Conservation (phyloP, 2,888 invertebrate genomes). For the Drosophila sordidula region DNA sequence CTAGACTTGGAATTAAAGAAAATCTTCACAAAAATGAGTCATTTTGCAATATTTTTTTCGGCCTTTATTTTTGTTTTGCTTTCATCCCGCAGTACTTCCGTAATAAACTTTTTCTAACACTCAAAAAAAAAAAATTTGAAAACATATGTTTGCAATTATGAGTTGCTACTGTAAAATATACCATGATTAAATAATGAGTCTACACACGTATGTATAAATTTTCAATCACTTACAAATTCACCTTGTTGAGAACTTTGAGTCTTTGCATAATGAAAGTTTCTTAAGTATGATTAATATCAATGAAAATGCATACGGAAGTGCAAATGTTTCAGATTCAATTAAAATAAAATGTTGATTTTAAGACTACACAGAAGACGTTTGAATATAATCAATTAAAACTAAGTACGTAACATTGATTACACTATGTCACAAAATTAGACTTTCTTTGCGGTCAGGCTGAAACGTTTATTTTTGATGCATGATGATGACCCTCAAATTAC, state of each 20-base stretch:
- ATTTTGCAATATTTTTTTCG: too few relatives aligned
- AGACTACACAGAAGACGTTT: conserved; percentile 6
- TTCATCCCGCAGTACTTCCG: too few relatives aligned
- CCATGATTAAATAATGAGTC: background rate
- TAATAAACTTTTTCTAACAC: too few relatives aligned
- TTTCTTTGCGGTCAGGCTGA: background rate
- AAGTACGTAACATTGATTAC: conserved; percentile 8
- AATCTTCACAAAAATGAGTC: too few relatives aligned
- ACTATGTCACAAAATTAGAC: background rate
- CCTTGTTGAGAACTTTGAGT: background rate
- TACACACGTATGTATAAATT: background rate
- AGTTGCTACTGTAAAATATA: too few relatives aligned
- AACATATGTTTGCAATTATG: too few relatives aligned
- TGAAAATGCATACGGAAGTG: conserved; percentile 13
- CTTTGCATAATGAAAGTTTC: background rate
- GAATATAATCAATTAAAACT: conserved; percentile 9
- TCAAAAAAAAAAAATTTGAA: too few relatives aligned
- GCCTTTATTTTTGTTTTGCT: too few relatives aligned
- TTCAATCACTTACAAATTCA: background rate
- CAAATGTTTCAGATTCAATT: conserved; percentile 1
- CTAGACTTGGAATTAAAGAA: too few relatives aligned
- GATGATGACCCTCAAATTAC: background rate
- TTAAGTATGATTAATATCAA: conserved; percentile 1
- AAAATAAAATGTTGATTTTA: conserved; percentile 7
- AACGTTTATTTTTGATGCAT: background rate